Percentiles rank a stretch among this genome's conserved stretches.
Evolutionary conservation across 2,797 vertebrate species (phyloP).

Genomic region (Syngnathus acus): DNA sequence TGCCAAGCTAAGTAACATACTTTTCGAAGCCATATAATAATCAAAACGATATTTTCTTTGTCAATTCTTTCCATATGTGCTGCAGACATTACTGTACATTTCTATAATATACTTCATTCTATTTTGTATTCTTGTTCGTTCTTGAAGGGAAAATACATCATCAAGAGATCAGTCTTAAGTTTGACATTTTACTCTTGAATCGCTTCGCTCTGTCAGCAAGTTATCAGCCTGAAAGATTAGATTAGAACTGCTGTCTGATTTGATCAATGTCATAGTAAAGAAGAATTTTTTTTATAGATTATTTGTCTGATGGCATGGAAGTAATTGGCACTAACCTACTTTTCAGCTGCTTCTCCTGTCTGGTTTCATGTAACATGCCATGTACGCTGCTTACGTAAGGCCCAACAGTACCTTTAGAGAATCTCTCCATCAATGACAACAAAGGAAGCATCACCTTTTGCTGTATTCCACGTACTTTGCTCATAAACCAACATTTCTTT

Average conservation of each 20-base stretch:
- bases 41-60: too few species aligned
- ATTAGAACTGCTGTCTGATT: conserved; percentile 38
- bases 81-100: too few species aligned
- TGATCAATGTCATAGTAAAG: conserved; percentile 26
- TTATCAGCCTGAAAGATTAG: conserved; percentile 25
- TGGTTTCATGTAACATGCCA: conserved; percentile 20
- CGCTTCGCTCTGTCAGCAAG: conserved; percentile 19
- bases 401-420: conserved; percentile 3
- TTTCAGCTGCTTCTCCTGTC: conserved; percentile 30
- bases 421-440: background rate
- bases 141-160: conserved; percentile 12
- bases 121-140: background rate
- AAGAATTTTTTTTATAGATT: conserved; percentile 27
- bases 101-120: background rate
- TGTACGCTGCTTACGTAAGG: conserved; percentile 28
- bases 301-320: conserved; percentile 40
- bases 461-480: conserved; percentile 4
- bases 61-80: too few species aligned
- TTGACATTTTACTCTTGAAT: conserved; percentile 32
- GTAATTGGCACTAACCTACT: conserved; percentile 43
- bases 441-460: conserved; percentile 4
- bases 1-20: too few species aligned
- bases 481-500: background rate
- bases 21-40: too few species aligned
- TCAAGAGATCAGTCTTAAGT: conserved; percentile 7